Evolutionary conservation across 2,797 vertebrate species (phyloP), one percentile per base, ranked within the genome.

Genomic region (Onychomys torridus): DNA sequence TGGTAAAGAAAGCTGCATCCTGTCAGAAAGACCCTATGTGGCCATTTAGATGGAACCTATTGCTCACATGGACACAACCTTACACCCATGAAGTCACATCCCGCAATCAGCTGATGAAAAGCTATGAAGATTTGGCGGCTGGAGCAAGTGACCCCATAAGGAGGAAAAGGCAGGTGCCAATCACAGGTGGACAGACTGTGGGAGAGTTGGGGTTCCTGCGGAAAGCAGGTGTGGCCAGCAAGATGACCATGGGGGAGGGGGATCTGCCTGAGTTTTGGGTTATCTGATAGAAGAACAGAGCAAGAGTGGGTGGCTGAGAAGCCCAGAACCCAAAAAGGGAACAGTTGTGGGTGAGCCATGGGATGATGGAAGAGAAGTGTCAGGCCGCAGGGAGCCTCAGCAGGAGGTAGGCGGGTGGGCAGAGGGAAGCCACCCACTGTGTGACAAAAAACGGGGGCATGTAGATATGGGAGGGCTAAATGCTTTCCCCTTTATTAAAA

Each of bases 311-410:
- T 63, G 93, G 97, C 57, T 19, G 89, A 91, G 93, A 96, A 83
- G 84, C 61, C 93, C 93, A 93, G 93, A 97, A 98, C 67, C 93
- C 94, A 93, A 91, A 97, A 98, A 98, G 63, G 49, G 96, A 97
- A 96, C 92, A 49, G 84, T 49, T 89, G 97, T 97, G 97, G 97
- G 97, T 49, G 96, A 95, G 90, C 87, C 96, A 71, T 65, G 93
- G 93, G 96, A 79, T 5, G 87, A 93, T 2, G 67, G 92, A 88
- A 91, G 55, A 93, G 88, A 73, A 97, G 94, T 94, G 96, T 96
- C 93, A 95, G 96, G 95, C 94, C 94, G 2, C 32, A n/a, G 95
- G 95, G 93, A 96, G 79, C 43, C 4, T 4, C 79, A 40, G 93
- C 93, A 94, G 96, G 97, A 77, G 93, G 97, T 52, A 34, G 91